These are phyloP conservation scores for Neoascia interrupta DNA, from an alignment of 2,888 invertebrate genomes.

Conservation along the genomic window DNA sequence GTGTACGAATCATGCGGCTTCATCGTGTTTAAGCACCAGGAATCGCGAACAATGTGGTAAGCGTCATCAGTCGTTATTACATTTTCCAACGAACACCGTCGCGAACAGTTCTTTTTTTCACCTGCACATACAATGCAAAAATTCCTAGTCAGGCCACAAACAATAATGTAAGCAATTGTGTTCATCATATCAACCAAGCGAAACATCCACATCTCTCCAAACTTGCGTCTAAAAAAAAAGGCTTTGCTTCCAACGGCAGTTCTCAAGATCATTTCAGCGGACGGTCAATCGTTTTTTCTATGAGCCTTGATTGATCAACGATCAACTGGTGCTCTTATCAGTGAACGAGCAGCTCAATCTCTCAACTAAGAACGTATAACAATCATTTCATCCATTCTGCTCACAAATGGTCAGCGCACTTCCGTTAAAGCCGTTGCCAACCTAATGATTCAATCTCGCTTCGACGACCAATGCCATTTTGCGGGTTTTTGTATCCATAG, in stretches of 20 bases:
- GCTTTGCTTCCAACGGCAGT: slow-evolving; percentile 15
- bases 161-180: too few relatives aligned
- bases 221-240: slow-evolving; percentile 1
- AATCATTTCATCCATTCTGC: slow-evolving; percentile 3
- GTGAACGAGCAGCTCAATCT: slow-evolving; percentile 17
- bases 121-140: too few relatives aligned
- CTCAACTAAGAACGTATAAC: not conserved
- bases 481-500: slow-evolving; percentile 10
- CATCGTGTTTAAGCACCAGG: too few relatives aligned
- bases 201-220: not conserved
- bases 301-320: slow-evolving; percentile 15
- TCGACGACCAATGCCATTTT: slow-evolving; percentile 14
- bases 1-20: too few relatives aligned
- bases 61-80: too few relatives aligned
- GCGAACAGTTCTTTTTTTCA: too few relatives aligned
- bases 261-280: not conserved
- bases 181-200: too few relatives aligned
- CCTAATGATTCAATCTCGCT: slow-evolving; percentile 17
- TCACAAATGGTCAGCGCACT: slow-evolving; percentile 17
- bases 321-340: too few relatives aligned
- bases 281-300: slow-evolving; percentile 8
- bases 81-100: too few relatives aligned
- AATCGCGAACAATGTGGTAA: too few relatives aligned
- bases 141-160: too few relatives aligned
- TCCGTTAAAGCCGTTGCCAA: not conserved